These are phyloP conservation scores for Neoniphon sammara DNA, from an alignment of 2,797 vertebrate genomes.

Conservation along the genomic window DNA sequence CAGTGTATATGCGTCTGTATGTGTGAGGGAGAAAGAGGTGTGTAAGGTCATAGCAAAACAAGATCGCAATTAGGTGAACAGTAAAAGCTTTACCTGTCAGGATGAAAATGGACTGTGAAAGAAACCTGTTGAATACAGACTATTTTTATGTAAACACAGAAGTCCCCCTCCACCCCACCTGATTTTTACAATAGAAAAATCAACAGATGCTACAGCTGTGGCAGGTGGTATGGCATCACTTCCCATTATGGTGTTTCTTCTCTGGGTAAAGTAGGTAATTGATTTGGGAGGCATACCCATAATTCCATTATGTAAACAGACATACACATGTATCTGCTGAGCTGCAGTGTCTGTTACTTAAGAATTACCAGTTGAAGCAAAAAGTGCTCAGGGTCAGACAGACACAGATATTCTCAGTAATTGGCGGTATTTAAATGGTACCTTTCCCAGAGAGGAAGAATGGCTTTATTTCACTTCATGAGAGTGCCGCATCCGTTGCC, in stretches of 20 bases:
- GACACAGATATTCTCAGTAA: slow-evolving; percentile 56
- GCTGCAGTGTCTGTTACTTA: slow-evolving; percentile 5
- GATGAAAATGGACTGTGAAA: neutral
- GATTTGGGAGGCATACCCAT: neutral
- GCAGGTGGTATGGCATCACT: neutral
- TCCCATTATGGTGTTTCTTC: neutral
- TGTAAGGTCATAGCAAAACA: slow-evolving; percentile 47
- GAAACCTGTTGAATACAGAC: too few relatives aligned
- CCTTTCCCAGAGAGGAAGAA: slow-evolving; percentile 52
- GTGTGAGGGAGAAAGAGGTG: slow-evolving; percentile 18
- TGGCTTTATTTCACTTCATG: slow-evolving; percentile 51
- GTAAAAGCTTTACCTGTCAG: neutral
- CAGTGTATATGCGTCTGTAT: slow-evolving; percentile 6
- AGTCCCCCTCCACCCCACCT: neutral
- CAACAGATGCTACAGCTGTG: neutral
- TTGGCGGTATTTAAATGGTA: slow-evolving; percentile 68
- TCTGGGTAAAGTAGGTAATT: neutral
- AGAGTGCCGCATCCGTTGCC: slow-evolving; percentile 67
- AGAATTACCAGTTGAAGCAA: slow-evolving; percentile 30
- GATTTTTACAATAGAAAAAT: neutral
- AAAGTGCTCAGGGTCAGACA: slow-evolving; percentile 50
- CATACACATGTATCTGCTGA: neutral
- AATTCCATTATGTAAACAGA: neutral
- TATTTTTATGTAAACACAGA: neutral
- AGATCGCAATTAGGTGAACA: slow-evolving; percentile 43